Evolutionary conservation across 2,888 invertebrate genomes (phyloP).

Genomic region (Aradus depressus): DNA sequence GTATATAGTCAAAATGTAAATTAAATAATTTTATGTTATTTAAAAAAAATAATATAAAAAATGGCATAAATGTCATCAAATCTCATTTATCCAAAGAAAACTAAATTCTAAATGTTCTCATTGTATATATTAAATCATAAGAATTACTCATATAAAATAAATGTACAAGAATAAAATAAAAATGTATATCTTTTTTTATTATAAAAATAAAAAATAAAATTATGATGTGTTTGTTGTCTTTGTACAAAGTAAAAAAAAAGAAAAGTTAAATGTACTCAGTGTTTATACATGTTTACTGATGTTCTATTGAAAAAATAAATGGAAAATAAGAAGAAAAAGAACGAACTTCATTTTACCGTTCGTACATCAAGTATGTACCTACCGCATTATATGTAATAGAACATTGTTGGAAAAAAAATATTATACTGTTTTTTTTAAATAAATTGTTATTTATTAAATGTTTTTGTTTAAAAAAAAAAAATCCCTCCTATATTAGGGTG

Average conservation of each 20-base stretch:
- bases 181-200: neutral
- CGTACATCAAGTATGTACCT: conserved; percentile 24
- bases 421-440: conserved; percentile 26
- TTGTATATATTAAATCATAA: conserved; percentile 16
- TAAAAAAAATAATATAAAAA: no score
- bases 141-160: no score
- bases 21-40: no score
- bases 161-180: conserved; percentile 6
- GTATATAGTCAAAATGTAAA: conserved; percentile 16
- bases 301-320: conserved; percentile 8
- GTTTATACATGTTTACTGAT: conserved; percentile 18
- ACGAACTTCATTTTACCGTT: no score
- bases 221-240: conserved; percentile 13
- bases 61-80: conserved; percentile 5
- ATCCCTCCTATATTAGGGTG: no score
- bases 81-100: conserved; percentile 8
- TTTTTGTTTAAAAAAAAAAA: no score
- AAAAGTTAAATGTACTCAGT: conserved; percentile 16
- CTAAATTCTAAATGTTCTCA: conserved; percentile 17
- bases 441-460: conserved; percentile 24
- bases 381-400: conserved; percentile 18
- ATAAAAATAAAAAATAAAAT: neutral
- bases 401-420: conserved; percentile 20
- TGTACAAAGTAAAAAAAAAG: conserved; percentile 13
- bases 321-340: no score